Evolutionary conservation across 2,797 vertebrate genomes (phyloP).

Genomic region (Helarctos malayanus): DNA sequence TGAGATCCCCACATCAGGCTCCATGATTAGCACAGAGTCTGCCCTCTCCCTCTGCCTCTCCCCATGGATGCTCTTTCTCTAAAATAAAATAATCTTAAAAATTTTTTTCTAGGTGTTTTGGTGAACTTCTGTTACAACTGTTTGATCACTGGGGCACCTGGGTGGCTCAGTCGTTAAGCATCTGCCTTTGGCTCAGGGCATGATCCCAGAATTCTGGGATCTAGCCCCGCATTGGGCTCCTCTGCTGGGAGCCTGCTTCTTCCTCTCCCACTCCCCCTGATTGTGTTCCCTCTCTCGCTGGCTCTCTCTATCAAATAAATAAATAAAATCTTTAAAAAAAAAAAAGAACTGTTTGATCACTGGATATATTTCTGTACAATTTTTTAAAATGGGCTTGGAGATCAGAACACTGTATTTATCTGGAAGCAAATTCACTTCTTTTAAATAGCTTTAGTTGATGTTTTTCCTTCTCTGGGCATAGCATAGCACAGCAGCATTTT

Average conservation of each 20-base stretch:
- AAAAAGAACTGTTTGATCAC: neutral
- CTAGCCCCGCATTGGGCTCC: no score
- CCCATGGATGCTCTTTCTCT: neutral
- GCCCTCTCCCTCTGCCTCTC: neutral
- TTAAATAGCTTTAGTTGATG: neutral
- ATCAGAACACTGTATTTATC: neutral
- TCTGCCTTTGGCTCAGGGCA: no score
- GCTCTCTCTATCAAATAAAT: no score
- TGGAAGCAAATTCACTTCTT: slow-evolving; percentile 6
- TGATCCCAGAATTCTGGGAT: no score
- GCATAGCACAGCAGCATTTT: neutral
- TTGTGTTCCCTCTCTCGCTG: no score
- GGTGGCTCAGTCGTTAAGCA: no score
- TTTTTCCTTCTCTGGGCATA: neutral
- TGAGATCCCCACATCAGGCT: neutral
- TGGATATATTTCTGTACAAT: neutral
- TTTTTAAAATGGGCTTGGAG: neutral
- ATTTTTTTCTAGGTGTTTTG: neutral
- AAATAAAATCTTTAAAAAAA: no score
- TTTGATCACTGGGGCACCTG: neutral
- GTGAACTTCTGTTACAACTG: neutral
- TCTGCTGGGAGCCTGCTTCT: no score
- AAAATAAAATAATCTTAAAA: neutral
- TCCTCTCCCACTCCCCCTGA: no score
- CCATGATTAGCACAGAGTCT: neutral